phyloP scores from a whole-genome alignment of 2,888 invertebrate species.

The Drosophila stalkeri region DNA sequence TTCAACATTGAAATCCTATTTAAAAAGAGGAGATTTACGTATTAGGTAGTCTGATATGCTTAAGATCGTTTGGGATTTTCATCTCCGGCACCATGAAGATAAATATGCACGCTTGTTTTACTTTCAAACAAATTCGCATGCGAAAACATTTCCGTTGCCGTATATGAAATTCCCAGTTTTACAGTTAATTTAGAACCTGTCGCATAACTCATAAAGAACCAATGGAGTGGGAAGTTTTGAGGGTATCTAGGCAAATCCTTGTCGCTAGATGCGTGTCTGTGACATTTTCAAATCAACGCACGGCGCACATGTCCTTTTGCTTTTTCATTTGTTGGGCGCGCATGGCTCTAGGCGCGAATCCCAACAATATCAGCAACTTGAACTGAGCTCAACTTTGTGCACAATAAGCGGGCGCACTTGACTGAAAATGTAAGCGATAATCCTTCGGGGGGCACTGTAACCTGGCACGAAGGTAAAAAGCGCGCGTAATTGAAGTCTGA shows the following conservation, averaged over 20 bases:
- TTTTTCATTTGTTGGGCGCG: constrained; percentile 35
- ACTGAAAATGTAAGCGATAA: constrained; percentile 77
- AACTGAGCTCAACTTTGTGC: constrained; percentile 52
- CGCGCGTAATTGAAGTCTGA: constrained; percentile 69
- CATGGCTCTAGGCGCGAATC: neutral
- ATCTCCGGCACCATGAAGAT: neutral
- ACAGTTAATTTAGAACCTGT: constrained; percentile 33
- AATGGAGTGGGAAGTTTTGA: neutral
- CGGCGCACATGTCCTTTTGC: constrained; percentile 61
- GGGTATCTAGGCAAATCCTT: constrained; percentile 12
- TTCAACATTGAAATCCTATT: too few relatives aligned
- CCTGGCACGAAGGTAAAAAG: constrained; percentile 49
- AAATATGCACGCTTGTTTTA: neutral
- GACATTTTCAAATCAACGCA: constrained; percentile 72
- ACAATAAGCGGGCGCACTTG: constrained; percentile 75
- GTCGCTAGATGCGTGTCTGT: constrained; percentile 46
- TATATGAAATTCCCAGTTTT: constrained; percentile 2
- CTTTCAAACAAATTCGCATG: constrained; percentile 7
- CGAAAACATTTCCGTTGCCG: constrained; percentile 13
- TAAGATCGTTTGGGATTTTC: neutral
- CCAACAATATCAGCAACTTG: constrained; percentile 50
- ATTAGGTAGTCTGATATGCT: neutral
- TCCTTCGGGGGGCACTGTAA: constrained; percentile 51
- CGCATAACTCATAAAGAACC: constrained; percentile 55
- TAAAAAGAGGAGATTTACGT: neutral